Percentiles rank a stretch among this genome's conserved stretches.
Conservation (phyloP, 2,797 vertebrate genomes). For the Hirundo rustica region DNA sequence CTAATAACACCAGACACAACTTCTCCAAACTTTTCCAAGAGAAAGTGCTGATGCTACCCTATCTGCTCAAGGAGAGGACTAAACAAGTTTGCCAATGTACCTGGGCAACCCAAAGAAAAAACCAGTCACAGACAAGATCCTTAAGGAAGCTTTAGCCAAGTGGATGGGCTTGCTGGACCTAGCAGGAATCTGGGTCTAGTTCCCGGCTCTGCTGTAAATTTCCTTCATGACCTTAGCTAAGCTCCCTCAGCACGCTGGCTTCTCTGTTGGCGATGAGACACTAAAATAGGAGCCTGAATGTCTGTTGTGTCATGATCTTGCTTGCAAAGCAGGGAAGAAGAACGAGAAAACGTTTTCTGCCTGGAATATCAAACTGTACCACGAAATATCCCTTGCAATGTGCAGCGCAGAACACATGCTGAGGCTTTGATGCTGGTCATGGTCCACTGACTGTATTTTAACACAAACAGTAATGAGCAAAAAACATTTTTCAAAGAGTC, state of each 20-base stretch:
- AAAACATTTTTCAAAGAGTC: neutral
- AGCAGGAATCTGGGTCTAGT: neutral
- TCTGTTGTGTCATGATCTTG: neutral
- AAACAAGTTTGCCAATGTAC: neutral
- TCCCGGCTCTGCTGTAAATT: neutral
- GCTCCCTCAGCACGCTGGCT: neutral
- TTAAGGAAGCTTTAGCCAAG: neutral
- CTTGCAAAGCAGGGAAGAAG: neutral
- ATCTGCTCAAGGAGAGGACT: neutral
- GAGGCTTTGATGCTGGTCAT: neutral
- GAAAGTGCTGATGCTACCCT: neutral
- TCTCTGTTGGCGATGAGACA: neutral
- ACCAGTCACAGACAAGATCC: neutral
- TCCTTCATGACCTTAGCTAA: neutral
- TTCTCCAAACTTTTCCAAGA: conserved; percentile 16
- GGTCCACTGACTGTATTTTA: neutral
- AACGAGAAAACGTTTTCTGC: neutral
- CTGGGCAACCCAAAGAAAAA: neutral
- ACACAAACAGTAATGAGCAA: neutral
- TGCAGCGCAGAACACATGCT: neutral
- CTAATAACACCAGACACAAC: neutral
- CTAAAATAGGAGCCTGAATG: neutral
- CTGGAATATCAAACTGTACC: neutral
- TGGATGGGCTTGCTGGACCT: neutral
- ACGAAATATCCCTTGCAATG: neutral